These are phyloP conservation scores for Cantharis flavilabris DNA, from an alignment of 2,888 invertebrate species.

Conservation along the genomic window DNA sequence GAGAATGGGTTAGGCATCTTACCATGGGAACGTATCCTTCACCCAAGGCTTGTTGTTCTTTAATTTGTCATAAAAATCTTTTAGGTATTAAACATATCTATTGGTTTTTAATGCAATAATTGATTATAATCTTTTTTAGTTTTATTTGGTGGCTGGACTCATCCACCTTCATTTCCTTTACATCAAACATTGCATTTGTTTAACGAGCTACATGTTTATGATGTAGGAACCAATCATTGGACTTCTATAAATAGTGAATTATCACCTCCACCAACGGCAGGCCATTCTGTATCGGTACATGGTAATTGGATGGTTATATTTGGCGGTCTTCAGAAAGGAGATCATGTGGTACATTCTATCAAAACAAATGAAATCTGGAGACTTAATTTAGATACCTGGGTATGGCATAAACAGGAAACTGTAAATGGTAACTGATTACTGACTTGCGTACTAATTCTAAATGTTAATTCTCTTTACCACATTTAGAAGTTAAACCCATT, in stretches of 20 bases:
- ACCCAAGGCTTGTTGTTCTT: constrained; percentile 92
- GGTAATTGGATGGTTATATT: constrained; percentile 83
- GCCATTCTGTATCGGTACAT: constrained; percentile 89
- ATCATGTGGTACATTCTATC: constrained; percentile 52
- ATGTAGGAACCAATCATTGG: constrained; percentile 82
- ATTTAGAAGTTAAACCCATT: constrained; percentile 39
- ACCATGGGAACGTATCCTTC: constrained; percentile 90
- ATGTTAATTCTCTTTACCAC: background rate
- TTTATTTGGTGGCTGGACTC: constrained; percentile 95
- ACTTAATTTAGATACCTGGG: constrained; percentile 74
- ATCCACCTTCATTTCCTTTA: constrained; percentile 83
- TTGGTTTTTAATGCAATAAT: background rate
- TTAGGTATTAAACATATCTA: constrained; percentile 54
- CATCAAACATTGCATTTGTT: constrained; percentile 87
- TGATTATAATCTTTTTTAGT: constrained; percentile 40
- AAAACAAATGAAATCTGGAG: constrained; percentile 88
- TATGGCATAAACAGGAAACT: constrained; percentile 79
- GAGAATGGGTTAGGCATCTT: constrained; percentile 83
- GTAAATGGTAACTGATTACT: constrained; percentile 22
- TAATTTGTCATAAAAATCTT: constrained; percentile 84
- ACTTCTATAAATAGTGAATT: constrained; percentile 63
- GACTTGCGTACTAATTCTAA: background rate
- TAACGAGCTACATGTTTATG: constrained; percentile 89
- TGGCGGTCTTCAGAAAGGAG: constrained; percentile 54
- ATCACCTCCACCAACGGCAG: constrained; percentile 82